phyloP scores from a whole-genome alignment of 2,888 invertebrate genomes.

The Odontocerum albicorne region DNA sequence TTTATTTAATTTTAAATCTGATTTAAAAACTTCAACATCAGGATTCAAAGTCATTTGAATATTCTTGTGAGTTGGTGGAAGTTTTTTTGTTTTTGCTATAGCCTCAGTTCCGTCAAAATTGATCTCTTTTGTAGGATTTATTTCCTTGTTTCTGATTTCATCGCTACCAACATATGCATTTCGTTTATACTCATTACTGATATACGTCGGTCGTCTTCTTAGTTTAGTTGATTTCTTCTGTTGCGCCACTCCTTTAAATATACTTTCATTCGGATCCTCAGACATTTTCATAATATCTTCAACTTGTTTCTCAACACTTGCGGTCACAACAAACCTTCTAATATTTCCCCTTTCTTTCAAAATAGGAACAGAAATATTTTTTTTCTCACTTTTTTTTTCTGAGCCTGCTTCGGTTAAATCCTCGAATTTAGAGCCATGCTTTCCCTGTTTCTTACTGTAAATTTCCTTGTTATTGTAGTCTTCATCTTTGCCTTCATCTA shows the following conservation, averaged over 20 bases:
- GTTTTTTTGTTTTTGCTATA: no score
- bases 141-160: no score
- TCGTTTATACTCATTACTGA: no score
- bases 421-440: constrained; percentile 41
- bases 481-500: constrained; percentile 34
- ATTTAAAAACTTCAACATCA: constrained; percentile 32
- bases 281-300: not conserved
- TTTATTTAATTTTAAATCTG: constrained; percentile 28
- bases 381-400: constrained; percentile 34
- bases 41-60: no score
- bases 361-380: constrained; percentile 4
- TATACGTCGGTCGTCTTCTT: not conserved
- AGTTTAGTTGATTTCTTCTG: not conserved
- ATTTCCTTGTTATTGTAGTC: constrained; percentile 40
- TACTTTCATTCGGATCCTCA: not conserved
- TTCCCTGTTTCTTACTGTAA: constrained; percentile 45
- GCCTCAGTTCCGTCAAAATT: no score
- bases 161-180: no score
- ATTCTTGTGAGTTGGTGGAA: no score
- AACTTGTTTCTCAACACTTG: constrained; percentile 10
- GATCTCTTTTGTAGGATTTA: not conserved
- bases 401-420: constrained; percentile 35
- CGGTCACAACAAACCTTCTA: constrained; percentile 23
- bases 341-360: not conserved
- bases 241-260: not conserved